Conservation (phyloP, 2,888 invertebrate genomes). For the Abscondita cerata region DNA sequence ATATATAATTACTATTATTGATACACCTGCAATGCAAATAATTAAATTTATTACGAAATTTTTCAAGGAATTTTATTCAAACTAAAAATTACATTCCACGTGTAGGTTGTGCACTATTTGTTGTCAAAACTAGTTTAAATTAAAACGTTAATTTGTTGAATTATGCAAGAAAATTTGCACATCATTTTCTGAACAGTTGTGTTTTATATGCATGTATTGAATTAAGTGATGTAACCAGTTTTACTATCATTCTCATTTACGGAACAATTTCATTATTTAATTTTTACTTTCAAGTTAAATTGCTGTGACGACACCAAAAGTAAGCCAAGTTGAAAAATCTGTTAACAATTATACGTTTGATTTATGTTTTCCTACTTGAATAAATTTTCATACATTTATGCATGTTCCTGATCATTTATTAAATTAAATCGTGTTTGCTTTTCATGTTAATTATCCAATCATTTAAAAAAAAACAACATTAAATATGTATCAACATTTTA, state of each 20-base stretch:
- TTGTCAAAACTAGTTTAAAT: background rate
- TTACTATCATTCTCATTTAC: slow-evolving; percentile 9
- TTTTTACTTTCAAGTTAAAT: slow-evolving; percentile 10
- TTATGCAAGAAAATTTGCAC: slow-evolving; percentile 9
- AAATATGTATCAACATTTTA: too few species aligned
- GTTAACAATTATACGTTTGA: background rate
- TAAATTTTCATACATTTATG: background rate
- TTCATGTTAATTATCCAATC: too few species aligned
- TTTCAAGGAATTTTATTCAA: slow-evolving; percentile 1
- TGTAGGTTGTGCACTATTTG: too few species aligned
- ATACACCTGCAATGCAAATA: slow-evolving; percentile 2
- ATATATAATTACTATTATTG: slow-evolving; percentile 6
- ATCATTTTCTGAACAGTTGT: background rate
- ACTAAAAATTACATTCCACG: too few species aligned
- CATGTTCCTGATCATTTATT: too few species aligned
- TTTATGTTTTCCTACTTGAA: background rate
- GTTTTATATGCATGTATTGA: background rate
- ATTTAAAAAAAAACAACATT: too few species aligned
- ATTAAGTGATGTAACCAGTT: slow-evolving; percentile 6
- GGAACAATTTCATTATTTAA: slow-evolving; percentile 8
- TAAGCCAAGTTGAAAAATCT: slow-evolving; percentile 5
- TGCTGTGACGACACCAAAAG: slow-evolving; percentile 6
- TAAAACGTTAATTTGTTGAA: background rate
- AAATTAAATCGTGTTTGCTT: too few species aligned
- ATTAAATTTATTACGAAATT: background rate